Conservation (phyloP, 2,797 vertebrate genomes). For the Myotis planiceps region DNA sequence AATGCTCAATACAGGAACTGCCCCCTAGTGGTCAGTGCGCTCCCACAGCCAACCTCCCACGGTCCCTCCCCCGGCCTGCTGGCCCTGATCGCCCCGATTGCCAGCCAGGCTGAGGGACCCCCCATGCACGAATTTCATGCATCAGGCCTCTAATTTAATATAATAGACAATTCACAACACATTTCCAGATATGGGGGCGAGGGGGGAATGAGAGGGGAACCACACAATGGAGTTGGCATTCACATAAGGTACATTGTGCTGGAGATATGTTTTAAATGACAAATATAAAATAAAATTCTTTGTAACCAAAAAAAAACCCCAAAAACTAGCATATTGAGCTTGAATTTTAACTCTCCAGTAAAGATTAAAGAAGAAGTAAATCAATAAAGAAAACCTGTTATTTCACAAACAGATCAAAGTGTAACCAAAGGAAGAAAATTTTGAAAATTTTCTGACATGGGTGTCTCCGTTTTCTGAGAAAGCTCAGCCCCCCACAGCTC, state of each 20-base stretch:
- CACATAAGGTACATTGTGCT: background rate
- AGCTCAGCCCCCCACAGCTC: background rate
- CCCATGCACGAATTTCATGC: no score
- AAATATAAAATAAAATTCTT: slow-evolving; percentile 36
- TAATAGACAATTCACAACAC: slow-evolving; percentile 3
- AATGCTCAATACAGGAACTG: no score
- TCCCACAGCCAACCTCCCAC: no score
- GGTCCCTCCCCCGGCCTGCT: no score
- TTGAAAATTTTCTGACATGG: background rate
- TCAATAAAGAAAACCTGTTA: background rate
- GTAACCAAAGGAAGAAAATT: slow-evolving; percentile 6
- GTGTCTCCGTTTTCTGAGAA: background rate
- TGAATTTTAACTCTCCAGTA: background rate
- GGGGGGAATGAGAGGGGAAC: background rate
- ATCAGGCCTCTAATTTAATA: background rate
- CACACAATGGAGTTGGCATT: background rate
- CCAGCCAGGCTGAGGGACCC: no score
- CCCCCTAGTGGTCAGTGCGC: no score
- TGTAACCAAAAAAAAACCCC: background rate
- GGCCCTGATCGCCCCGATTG: no score
- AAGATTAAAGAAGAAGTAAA: slow-evolving; percentile 41
- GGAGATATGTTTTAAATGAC: background rate
- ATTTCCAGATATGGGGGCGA: background rate
- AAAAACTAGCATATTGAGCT: background rate
- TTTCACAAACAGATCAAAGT: slow-evolving; percentile 15